phyloP scores from a whole-genome alignment of 2,797 vertebrate species.

The Sebastes vulpes region DNA sequence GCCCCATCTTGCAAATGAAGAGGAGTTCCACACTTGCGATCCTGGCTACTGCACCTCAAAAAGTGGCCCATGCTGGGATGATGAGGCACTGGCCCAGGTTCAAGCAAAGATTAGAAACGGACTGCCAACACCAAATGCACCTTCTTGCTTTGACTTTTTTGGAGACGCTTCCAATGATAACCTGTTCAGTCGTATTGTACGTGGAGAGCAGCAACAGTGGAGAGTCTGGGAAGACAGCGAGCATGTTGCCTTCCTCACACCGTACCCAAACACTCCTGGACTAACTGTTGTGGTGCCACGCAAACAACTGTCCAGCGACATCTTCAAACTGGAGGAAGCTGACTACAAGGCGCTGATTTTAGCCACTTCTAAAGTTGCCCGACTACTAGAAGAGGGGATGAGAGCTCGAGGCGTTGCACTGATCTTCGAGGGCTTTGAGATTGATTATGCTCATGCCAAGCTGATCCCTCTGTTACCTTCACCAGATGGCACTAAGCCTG shows the following conservation, averaged over 20 bases:
- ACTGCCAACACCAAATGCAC: slow-evolving; percentile 80
- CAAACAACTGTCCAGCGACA: slow-evolving; percentile 83
- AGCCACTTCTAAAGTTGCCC: slow-evolving; percentile 78
- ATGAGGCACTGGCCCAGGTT: slow-evolving; percentile 68
- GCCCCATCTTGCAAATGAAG: slow-evolving; percentile 71
- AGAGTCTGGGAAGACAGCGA: slow-evolving; percentile 87
- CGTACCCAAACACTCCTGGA: slow-evolving; percentile 86
- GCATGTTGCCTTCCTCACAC: slow-evolving; percentile 87
- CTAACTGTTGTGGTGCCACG: slow-evolving; percentile 86
- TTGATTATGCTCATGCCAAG: slow-evolving; percentile 86
- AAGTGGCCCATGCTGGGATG: slow-evolving; percentile 78
- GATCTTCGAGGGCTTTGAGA: slow-evolving; percentile 87
- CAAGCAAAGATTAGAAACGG: slow-evolving; percentile 77
- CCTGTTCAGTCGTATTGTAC: slow-evolving; percentile 84
- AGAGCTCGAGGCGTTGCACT: slow-evolving; percentile 78
- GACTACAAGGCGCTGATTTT: slow-evolving; percentile 81
- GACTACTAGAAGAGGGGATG: slow-evolving; percentile 79
- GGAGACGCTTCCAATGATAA: slow-evolving; percentile 72
- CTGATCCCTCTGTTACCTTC: slow-evolving; percentile 80
- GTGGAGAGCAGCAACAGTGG: slow-evolving; percentile 87
- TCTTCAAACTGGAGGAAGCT: slow-evolving; percentile 76
- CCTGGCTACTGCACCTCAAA: slow-evolving; percentile 86
- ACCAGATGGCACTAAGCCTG: slow-evolving; percentile 43
- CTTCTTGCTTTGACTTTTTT: slow-evolving; percentile 79
- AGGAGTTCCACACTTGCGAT: slow-evolving; percentile 76